These are phyloP conservation scores for Acropternis orthonyx DNA, from an alignment of 2,797 vertebrate species.

Conservation along the genomic window DNA sequence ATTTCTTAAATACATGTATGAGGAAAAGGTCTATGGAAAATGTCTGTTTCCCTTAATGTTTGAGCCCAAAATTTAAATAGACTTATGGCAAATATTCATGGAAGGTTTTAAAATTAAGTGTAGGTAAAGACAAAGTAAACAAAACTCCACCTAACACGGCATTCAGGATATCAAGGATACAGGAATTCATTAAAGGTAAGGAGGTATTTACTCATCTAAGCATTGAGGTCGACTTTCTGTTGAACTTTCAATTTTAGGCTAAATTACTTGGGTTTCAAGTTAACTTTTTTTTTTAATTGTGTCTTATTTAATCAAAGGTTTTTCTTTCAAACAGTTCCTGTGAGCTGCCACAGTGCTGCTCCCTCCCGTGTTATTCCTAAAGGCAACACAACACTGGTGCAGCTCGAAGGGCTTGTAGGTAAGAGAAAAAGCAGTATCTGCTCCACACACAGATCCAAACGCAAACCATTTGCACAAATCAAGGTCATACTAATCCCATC, in stretches of 20 bases:
- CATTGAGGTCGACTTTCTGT: not conserved
- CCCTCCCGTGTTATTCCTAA: rapidly evolving
- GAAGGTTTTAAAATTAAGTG: not conserved
- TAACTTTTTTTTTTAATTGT: not conserved
- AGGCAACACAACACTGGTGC: rapidly evolving
- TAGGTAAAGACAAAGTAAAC: not conserved
- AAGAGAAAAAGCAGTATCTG: not conserved
- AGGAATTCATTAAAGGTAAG: not conserved
- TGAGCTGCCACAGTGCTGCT: not conserved
- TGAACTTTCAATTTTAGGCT: not conserved
- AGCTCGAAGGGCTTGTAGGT: not conserved
- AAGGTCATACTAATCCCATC: not conserved
- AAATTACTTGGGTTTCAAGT: not conserved
- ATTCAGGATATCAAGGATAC: not conserved
- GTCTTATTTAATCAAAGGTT: not conserved
- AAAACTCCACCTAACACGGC: not conserved
- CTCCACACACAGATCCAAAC: not conserved
- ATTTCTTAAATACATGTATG: rapidly evolving
- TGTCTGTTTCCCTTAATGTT: not conserved
- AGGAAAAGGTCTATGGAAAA: not conserved
- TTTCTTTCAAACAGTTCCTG: not conserved
- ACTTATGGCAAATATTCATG: not conserved
- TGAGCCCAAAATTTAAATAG: not conserved
- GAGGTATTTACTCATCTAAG: not conserved
- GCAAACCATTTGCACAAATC: not conserved